Base-by-base conservation (phyloP, 2,113 vertebrate species). In the Jaculus jaculus region DNA sequence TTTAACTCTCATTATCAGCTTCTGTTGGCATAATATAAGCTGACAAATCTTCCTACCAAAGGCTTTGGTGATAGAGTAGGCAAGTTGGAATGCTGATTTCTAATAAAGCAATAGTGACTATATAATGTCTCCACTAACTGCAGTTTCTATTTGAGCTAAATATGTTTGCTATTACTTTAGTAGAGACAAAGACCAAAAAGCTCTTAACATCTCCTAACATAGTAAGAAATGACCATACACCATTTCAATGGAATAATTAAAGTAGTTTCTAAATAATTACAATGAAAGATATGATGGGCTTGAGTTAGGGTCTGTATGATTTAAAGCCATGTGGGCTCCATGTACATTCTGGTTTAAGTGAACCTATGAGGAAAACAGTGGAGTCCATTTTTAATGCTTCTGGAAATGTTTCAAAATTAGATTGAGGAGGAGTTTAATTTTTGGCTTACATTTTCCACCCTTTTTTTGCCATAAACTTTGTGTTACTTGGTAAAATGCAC, bases 321-420 rank as follows among this genome's bases (percentile, higher is more conserved):
- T 63, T 30, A 68, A 30, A 81, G 47, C 30, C 58, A 37, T 42
- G 2, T 61, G 54, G 60, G 9, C 34, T 26, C 0, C 34, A 30
- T 74, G 84, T 86, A 75, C 3, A 37, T 16, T 83, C 60, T 74
- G 60, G 24, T 82, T 63, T 87, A 85, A 58, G 30, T n/a, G 23
- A 12, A 42, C 26, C 68, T 80, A 13, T 0, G 5, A 78, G 23
- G 87, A 66, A 77, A 80, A 73, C 63, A 8, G 58, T 5, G 18
- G 73, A 66, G 69, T 54, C 15, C 30, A 54, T 65, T 20, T 66
- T 30, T 75, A 69, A 20, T 84, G 20, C 34, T 89, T 84, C 71
- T 54, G n/a, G 32, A 75, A 73, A 72, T 16, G 66, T 95, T 87
- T 83, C 51, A 89, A 42, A 93, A 58, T 51, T 37, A 73, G 23